Evolutionary conservation across 2,113 vertebrate genomes (phyloP).

Genomic region (Microcebus ravelobensis): DNA sequence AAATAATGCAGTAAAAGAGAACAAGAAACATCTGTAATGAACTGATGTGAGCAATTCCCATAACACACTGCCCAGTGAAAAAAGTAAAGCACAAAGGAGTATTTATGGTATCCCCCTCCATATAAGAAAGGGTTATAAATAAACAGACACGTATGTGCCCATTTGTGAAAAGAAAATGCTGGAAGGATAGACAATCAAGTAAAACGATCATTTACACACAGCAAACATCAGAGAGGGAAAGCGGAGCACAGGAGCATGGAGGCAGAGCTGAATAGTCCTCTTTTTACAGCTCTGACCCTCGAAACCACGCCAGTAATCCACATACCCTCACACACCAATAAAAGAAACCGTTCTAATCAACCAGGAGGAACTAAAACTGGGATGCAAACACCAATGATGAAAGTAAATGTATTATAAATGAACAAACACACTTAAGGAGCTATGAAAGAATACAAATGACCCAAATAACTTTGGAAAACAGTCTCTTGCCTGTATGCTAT

Average conservation of each 20-base stretch:
- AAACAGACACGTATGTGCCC: neutral
- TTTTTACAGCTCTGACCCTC: neutral
- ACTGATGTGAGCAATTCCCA: neutral
- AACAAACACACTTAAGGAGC: neutral
- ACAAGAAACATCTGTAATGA: neutral
- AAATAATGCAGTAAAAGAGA: neutral
- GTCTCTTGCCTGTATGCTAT: neutral
- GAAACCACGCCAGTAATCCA: neutral
- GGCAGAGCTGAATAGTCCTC: neutral
- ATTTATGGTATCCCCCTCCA: neutral
- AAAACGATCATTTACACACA: neutral
- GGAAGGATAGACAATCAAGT: neutral
- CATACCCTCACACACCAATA: neutral
- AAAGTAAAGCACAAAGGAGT: neutral
- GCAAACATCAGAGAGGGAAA: neutral
- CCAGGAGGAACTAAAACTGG: neutral
- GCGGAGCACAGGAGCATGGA: neutral
- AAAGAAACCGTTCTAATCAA: neutral
- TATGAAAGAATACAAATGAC: neutral
- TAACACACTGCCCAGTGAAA: neutral
- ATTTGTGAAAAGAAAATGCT: neutral
- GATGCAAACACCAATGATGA: neutral
- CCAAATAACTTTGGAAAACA: neutral
- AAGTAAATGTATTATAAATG: neutral
- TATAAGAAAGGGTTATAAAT: neutral